Evolutionary conservation across 2,113 vertebrate species (phyloP).

Genomic region (Saccopteryx leptura): DNA sequence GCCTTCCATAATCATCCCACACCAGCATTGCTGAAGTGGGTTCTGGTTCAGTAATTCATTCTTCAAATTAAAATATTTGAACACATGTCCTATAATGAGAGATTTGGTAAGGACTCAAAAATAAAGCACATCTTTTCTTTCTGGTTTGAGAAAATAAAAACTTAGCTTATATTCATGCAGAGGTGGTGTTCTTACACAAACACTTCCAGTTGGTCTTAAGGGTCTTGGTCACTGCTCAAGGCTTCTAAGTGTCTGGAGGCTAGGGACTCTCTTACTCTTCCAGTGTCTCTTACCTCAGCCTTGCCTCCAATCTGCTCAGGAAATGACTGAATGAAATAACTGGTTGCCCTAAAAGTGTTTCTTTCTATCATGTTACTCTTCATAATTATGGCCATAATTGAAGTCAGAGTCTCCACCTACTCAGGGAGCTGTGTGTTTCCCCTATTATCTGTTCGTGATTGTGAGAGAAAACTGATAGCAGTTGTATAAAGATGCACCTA

Average conservation of each 20-base stretch:
- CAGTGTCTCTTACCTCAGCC: background rate
- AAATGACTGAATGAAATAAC: background rate
- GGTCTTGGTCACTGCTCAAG: background rate
- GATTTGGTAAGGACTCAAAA: background rate
- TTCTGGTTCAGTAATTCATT: background rate
- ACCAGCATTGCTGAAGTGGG: background rate
- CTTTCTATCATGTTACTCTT: background rate
- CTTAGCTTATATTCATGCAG: background rate
- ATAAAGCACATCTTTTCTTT: background rate
- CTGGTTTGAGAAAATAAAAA: constrained; percentile 16
- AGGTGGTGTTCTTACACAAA: background rate
- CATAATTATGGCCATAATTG: background rate
- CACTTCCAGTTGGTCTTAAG: background rate
- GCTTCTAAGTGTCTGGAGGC: background rate
- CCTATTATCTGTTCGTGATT: background rate
- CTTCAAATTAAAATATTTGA: constrained; percentile 18
- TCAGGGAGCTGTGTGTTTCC: background rate
- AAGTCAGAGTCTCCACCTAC: background rate
- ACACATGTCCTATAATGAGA: background rate
- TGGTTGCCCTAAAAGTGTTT: background rate
- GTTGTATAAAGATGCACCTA: background rate
- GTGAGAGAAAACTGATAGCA: background rate
- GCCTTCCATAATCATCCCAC: background rate
- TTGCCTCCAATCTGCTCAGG: background rate
- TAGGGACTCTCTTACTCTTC: background rate